phyloP scores from a whole-genome alignment of 2,797 vertebrate genomes.

The Pampus argenteus region DNA sequence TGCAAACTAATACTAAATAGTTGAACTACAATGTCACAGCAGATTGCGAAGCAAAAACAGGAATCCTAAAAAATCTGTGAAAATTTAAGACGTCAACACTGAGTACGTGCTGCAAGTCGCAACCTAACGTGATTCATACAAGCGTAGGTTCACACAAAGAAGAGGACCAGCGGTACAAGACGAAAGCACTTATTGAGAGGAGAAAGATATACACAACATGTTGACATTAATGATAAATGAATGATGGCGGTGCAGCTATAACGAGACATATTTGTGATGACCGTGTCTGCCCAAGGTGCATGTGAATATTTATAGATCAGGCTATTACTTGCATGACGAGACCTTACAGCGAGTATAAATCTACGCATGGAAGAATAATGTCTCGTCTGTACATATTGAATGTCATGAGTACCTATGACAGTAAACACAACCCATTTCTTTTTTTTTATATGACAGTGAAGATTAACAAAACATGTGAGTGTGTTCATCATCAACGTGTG shows the following conservation, averaged over 20 bases:
- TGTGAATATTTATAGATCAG: conserved; percentile 65
- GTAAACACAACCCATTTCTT: not conserved
- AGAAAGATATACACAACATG: not conserved
- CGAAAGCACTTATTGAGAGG: not conserved
- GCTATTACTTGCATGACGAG: conserved; percentile 31
- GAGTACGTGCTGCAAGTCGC: not conserved
- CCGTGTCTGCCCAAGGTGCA: conserved; percentile 41
- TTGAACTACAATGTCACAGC: not conserved
- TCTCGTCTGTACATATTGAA: conserved; percentile 6
- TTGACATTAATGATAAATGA: conserved; percentile 42
- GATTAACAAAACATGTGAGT: not conserved
- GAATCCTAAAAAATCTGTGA: too few species aligned
- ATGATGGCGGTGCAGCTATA: conserved; percentile 24
- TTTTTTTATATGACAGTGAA: conserved; percentile 13
- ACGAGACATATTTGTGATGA: conserved; percentile 39
- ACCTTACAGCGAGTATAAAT: conserved; percentile 55
- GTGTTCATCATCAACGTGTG: not conserved
- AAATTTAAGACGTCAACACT: not conserved
- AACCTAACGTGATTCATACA: not conserved
- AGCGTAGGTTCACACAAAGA: not conserved
- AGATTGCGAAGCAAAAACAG: not conserved
- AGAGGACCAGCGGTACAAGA: not conserved
- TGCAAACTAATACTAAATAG: too few species aligned
- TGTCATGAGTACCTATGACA: conserved; percentile 1
- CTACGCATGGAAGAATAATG: conserved; percentile 28